Evolutionary conservation across 2,888 invertebrate genomes (phyloP).

Genomic region (Anagyrus pseudococci): DNA sequence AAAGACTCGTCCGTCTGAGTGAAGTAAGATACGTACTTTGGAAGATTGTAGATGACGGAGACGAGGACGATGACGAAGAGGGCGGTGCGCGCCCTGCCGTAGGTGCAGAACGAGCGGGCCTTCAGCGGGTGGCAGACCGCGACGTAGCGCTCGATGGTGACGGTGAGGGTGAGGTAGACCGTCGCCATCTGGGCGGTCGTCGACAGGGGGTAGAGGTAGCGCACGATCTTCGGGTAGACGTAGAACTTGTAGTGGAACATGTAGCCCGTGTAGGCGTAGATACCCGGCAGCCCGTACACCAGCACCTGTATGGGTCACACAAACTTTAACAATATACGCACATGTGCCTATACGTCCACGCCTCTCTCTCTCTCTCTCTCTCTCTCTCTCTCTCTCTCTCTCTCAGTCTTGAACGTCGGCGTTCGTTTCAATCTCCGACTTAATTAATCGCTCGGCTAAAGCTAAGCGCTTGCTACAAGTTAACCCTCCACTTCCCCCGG

Average conservation of each 20-base stretch:
- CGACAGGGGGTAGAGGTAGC: conserved; percentile 82
- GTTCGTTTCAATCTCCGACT: no score
- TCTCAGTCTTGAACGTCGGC: no score
- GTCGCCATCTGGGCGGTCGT: conserved; percentile 91
- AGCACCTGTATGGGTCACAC: conserved; percentile 54
- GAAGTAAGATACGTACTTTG: conserved; percentile 59
- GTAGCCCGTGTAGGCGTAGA: conserved; percentile 81
- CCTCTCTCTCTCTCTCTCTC: no score
- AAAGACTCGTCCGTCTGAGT: no score
- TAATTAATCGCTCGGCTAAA: no score
- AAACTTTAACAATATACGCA: no score
- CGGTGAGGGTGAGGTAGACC: conserved; percentile 88
- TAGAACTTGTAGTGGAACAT: conserved; percentile 80
- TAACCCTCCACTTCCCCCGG: no score
- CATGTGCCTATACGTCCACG: no score
- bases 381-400: no score
- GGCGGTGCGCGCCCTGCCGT: conserved; percentile 83
- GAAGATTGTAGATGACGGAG: conserved; percentile 85
- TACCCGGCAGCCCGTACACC: conserved; percentile 86
- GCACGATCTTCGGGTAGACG: conserved; percentile 82
- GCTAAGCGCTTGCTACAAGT: no score
- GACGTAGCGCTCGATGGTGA: conserved; percentile 92
- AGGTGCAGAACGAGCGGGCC: conserved; percentile 90
- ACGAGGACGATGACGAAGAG: conserved; percentile 82
- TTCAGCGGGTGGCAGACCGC: conserved; percentile 90